These are phyloP conservation scores for Bradypodion pumilum DNA, from an alignment of 2,797 vertebrate species.

Conservation along the genomic window DNA sequence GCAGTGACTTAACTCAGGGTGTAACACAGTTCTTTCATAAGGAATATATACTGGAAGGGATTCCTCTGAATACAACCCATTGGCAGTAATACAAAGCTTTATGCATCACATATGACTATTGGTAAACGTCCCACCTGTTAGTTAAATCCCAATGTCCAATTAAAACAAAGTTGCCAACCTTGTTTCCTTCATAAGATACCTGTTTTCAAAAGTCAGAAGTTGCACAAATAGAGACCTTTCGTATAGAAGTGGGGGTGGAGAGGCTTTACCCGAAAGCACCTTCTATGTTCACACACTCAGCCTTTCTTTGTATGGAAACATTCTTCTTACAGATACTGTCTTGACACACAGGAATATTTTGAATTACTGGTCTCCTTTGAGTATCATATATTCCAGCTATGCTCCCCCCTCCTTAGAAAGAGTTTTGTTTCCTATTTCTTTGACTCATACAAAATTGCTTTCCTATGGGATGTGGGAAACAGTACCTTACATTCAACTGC, in stretches of 20 bases:
- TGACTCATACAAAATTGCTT: background rate
- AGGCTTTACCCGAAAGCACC: background rate
- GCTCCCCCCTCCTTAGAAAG: background rate
- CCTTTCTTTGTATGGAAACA: background rate
- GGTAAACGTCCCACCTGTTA: background rate
- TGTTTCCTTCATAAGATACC: background rate
- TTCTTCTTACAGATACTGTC: background rate
- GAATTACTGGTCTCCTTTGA: background rate
- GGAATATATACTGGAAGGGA: background rate
- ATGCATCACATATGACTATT: background rate
- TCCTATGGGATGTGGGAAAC: background rate
- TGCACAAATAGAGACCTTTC: background rate
- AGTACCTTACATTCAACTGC: fast-evolving
- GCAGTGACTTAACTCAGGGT: background rate
- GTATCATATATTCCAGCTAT: background rate
- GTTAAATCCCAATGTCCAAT: background rate
- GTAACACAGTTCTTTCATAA: background rate
- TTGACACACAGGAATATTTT: background rate
- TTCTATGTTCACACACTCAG: background rate
- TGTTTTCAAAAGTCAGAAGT: background rate
- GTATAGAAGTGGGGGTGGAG: background rate
- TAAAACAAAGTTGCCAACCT: background rate
- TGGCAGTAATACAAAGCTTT: background rate
- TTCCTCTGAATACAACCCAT: background rate
- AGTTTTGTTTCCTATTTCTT: background rate